Base-by-base conservation (phyloP, 2,888 invertebrate genomes). In the Ommatoiulus sabulosus region DNA sequence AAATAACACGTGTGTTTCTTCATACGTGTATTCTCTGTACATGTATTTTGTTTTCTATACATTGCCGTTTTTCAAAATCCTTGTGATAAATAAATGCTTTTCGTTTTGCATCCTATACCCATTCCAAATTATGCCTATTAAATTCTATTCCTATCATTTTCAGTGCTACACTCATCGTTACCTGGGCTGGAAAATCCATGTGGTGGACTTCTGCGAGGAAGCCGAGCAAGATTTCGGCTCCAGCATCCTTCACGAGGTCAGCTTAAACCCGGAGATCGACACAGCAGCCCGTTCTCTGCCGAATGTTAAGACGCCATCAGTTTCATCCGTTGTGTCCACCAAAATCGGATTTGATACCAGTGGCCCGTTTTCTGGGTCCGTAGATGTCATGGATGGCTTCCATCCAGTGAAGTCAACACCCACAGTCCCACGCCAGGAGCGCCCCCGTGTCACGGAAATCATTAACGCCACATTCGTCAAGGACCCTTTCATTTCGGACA, bases 141-240 rank as follows among this genome's bases (percentile, higher is more conserved):
- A 86, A n/a, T 12, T 12, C 46, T 12, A 44, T 86, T 44, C n/a
- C 43, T 80, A 84, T 89, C 87, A 17, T 44, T 90, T 89, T 1
- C 93, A 98, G 98, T 98, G 97, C 93, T 98, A 96, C 93, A 96
- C 96, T n/a, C 97, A 98, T 93, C 96, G 95, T 90, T 96, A 97
- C 92, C 93, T 98, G 46, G 98, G 98, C 87, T 98, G 97, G 97
- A 98, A 97, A 93, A 97, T 98, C 91, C 95, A 96, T 92, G 96
- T 98, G 3, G 95, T 97, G 15, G 95, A 97, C 91, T 95, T 89
- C 10, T 91, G 91, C 87, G 90, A 90, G 86, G 90, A 90, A 7
- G 20, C 52, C 7, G 89, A 88, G 48, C 87, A 48, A 24, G 89
- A 89, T 10, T 86, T 87, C 24, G 89, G 89, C 15, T 87, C 84